Evolutionary conservation across 2,888 invertebrate species (phyloP).

Genomic region (Protodeltote pygarga): DNA sequence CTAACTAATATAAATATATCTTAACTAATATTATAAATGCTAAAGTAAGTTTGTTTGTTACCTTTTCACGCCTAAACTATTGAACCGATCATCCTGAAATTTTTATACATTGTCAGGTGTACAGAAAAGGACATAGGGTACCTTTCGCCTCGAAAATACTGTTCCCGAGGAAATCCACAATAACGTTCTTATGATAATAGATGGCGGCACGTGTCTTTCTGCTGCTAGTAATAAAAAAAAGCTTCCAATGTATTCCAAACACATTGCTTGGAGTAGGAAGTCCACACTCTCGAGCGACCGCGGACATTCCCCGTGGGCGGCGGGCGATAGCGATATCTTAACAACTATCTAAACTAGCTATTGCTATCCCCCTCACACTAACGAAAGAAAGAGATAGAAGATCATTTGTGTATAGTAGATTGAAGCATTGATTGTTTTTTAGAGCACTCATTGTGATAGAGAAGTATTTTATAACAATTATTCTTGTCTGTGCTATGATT

Average conservation of each 20-base stretch:
- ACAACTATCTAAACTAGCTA: conserved; percentile 59
- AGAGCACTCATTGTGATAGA: not conserved
- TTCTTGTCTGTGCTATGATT: not conserved
- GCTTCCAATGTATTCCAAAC: conserved; percentile 28
- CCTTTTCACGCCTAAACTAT: too few relatives aligned
- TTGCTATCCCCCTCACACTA: conserved; percentile 31
- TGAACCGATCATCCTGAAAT: too few relatives aligned
- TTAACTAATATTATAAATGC: too few relatives aligned
- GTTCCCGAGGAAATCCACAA: too few relatives aligned
- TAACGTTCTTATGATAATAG: too few relatives aligned
- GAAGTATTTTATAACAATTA: not conserved
- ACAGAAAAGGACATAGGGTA: too few relatives aligned
- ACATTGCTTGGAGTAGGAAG: conserved; percentile 56
- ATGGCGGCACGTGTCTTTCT: too few relatives aligned
- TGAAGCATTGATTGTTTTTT: conserved; percentile 38
- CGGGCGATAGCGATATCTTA: conserved; percentile 59
- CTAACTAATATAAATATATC: too few relatives aligned
- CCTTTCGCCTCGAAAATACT: too few relatives aligned
- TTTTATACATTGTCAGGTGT: too few relatives aligned
- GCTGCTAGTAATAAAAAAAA: conserved; percentile 44
- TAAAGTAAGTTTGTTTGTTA: too few relatives aligned
- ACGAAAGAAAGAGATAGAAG: conserved; percentile 15
- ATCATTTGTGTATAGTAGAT: conserved; percentile 38
- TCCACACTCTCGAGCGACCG: conserved; percentile 45
- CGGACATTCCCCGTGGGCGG: conserved; percentile 65